phyloP scores from a whole-genome alignment of 2,113 vertebrate species.

The Equus przewalskii region DNA sequence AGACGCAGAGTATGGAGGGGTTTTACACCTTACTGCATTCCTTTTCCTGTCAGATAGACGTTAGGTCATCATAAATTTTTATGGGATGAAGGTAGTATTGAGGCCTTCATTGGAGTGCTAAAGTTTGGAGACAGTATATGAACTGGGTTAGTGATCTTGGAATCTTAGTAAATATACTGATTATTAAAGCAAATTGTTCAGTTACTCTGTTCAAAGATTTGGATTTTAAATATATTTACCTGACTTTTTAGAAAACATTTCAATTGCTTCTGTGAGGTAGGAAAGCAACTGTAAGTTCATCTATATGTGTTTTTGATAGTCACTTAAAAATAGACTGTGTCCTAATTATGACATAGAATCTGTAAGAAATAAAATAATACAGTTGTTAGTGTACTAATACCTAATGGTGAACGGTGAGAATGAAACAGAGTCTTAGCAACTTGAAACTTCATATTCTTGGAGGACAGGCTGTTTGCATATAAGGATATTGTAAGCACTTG shows the following conservation, averaged over 20 bases:
- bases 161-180: neutral
- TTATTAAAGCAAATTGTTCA: slow-evolving; percentile 16
- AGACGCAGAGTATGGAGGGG: neutral
- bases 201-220: neutral
- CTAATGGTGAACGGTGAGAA: neutral
- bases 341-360: neutral
- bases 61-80: neutral
- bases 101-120: neutral
- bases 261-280: neutral
- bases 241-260: neutral
- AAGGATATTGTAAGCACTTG: neutral
- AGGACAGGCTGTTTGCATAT: neutral
- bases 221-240: neutral
- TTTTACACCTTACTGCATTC: neutral
- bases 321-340: neutral
- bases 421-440: neutral
- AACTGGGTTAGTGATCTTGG: neutral
- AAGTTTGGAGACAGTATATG: neutral
- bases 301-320: neutral
- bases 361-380: neutral
- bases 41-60: neutral
- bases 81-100: neutral
- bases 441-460: neutral
- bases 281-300: neutral
- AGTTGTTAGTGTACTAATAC: neutral